phyloP scores from a whole-genome alignment of 2,888 invertebrate species.

The Synergus laeviventris region DNA sequence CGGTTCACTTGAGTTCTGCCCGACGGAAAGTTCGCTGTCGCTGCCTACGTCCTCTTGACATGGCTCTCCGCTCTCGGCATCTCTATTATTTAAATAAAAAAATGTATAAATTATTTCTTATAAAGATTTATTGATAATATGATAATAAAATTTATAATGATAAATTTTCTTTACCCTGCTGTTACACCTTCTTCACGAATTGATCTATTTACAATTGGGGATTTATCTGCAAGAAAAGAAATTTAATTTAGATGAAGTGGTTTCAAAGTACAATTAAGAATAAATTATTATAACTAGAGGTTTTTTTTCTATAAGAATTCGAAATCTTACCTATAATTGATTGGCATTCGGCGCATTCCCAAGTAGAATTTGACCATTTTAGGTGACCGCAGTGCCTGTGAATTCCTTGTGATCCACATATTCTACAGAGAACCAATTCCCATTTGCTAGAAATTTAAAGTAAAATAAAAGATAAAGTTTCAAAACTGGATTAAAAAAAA shows the following conservation, averaged over 20 bases:
- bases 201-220: constrained; percentile 34
- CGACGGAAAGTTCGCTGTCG: constrained; percentile 71
- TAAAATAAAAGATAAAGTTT: constrained; percentile 3
- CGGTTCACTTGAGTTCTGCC: constrained; percentile 56
- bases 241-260: background rate
- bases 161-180: background rate
- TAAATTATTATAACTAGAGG: background rate
- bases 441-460: constrained; percentile 73
- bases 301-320: background rate
- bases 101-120: background rate
- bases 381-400: constrained; percentile 77
- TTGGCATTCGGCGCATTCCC: constrained; percentile 76
- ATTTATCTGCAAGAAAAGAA: constrained; percentile 47
- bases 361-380: constrained; percentile 70
- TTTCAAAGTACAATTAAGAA: background rate
- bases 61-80: background rate
- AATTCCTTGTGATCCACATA: constrained; percentile 79
- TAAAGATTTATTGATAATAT: background rate
- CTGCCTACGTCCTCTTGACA: constrained; percentile 51
- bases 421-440: constrained; percentile 78
- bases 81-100: constrained; percentile 19
- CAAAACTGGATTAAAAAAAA: constrained; percentile 3
- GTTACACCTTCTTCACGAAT: background rate
- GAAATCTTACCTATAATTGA: constrained; percentile 61
- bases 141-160: background rate